phyloP scores from a whole-genome alignment of 1,140 invertebrate genomes.

The Cotesia typhae region DNA sequence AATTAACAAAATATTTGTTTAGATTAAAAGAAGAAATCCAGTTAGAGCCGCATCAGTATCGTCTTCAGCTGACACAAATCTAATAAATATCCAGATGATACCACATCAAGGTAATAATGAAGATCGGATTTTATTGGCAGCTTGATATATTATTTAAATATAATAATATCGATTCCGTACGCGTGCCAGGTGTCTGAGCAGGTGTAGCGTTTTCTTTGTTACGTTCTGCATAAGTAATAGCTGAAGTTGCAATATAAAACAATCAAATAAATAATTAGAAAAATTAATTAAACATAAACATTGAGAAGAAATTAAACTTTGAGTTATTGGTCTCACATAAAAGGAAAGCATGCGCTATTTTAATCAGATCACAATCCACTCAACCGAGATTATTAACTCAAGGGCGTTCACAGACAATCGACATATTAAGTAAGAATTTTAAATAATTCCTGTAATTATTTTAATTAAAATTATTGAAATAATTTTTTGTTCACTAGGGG shows the following conservation, averaged over 20 bases:
- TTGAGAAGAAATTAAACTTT: not conserved
- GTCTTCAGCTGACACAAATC: too few relatives aligned
- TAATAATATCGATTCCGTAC: constrained; percentile 20
- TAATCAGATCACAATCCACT: constrained; percentile 18
- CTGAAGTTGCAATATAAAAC: too few relatives aligned
- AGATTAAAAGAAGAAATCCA: not conserved
- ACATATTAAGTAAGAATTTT: too few relatives aligned
- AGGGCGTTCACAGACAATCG: not conserved
- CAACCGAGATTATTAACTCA: constrained; percentile 1
- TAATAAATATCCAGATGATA: too few relatives aligned
- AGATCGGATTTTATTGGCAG: too few relatives aligned
- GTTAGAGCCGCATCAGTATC: too few relatives aligned
- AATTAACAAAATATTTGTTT: constrained; percentile 26
- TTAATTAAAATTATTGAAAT: too few relatives aligned
- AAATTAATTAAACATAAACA: too few relatives aligned
- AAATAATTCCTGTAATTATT: too few relatives aligned
- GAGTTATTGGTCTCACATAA: not conserved
- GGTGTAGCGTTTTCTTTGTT: not conserved
- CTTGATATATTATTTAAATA: constrained; percentile 29
- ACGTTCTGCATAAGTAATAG: not conserved
- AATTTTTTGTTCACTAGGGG: too few relatives aligned
- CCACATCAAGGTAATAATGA: too few relatives aligned
- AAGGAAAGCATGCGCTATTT: constrained; percentile 10
- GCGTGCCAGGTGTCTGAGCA: constrained; percentile 20
- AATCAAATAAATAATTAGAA: too few relatives aligned